Percentiles rank a stretch among this genome's conserved stretches.
Evolutionary conservation across 23 tunicate genomes (phyloP).

Genomic region (Aplidium turbinatum): DNA sequence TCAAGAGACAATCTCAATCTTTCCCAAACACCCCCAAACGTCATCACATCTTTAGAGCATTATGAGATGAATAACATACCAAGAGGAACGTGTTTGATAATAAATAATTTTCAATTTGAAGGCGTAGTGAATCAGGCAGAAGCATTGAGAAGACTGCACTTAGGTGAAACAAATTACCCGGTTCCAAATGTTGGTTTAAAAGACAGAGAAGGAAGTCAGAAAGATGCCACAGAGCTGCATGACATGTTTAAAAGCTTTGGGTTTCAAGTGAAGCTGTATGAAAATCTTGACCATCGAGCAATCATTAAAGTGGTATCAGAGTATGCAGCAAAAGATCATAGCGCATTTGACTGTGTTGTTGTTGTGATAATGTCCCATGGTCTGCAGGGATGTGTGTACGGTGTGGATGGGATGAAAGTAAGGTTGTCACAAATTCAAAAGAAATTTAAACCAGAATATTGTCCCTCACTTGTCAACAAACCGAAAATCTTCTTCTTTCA

Average conservation of each 20-base stretch:
- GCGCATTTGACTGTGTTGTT: constrained; percentile 48
- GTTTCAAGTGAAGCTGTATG: constrained; percentile 31
- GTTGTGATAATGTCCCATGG: constrained; percentile 74
- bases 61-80: constrained; percentile 53
- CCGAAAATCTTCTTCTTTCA: constrained; percentile 79
- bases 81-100: constrained; percentile 59
- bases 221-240: constrained; percentile 33
- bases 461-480: constrained; percentile 54
- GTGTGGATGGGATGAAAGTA: constrained; percentile 66
- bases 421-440: constrained; percentile 17
- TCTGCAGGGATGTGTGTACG: constrained; percentile 58
- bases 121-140: constrained; percentile 1
- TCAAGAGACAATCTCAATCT: too few relatives aligned
- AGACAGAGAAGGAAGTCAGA: constrained; percentile 43
- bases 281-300: constrained; percentile 46
- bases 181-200: constrained; percentile 6
- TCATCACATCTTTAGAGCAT: constrained; percentile 2
- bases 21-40: too few relatives aligned
- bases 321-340: constrained; percentile 14
- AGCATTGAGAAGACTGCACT: constrained; percentile 14
- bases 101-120: constrained; percentile 51
- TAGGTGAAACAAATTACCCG: not conserved
- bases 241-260: constrained; percentile 46
- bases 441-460: constrained; percentile 37
- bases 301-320: constrained; percentile 16